phyloP scores from a whole-genome alignment of 2,113 vertebrate species.

The Trematomus loennbergii region DNA sequence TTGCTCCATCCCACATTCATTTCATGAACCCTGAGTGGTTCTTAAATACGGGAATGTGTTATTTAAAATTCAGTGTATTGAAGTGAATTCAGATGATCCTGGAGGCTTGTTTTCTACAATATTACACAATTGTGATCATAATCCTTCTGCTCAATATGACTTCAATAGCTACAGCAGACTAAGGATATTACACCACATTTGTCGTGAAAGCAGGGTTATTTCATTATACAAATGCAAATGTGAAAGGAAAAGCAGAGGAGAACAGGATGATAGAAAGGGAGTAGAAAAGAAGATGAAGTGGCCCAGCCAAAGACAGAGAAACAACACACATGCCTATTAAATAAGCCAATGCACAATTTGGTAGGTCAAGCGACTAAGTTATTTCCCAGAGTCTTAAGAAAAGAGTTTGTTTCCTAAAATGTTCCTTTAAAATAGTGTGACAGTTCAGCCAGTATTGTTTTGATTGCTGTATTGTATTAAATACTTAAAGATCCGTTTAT shows the following conservation, averaged over 20 bases:
- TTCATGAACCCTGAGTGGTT: background rate
- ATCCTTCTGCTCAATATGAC: background rate
- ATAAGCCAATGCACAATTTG: background rate
- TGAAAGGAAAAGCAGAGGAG: background rate
- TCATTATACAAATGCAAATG: background rate
- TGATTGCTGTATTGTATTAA: no score
- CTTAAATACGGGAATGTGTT: background rate
- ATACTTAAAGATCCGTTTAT: no score
- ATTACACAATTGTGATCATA: background rate
- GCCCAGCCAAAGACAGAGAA: background rate
- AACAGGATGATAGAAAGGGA: background rate
- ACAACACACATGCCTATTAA: background rate
- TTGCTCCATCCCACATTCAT: background rate
- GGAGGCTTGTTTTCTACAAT: background rate
- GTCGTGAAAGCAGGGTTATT: background rate
- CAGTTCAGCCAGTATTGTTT: no score
- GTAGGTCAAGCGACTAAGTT: no score
- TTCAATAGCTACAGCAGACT: no score
- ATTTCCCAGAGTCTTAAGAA: no score
- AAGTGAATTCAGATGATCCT: background rate
- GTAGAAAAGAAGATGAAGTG: background rate
- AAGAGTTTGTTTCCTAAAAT: no score
- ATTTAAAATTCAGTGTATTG: background rate
- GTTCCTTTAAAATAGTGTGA: no score
- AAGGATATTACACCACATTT: no score